Base-by-base conservation (phyloP, 2,888 invertebrate species). In the Epistrophella euchroma region DNA sequence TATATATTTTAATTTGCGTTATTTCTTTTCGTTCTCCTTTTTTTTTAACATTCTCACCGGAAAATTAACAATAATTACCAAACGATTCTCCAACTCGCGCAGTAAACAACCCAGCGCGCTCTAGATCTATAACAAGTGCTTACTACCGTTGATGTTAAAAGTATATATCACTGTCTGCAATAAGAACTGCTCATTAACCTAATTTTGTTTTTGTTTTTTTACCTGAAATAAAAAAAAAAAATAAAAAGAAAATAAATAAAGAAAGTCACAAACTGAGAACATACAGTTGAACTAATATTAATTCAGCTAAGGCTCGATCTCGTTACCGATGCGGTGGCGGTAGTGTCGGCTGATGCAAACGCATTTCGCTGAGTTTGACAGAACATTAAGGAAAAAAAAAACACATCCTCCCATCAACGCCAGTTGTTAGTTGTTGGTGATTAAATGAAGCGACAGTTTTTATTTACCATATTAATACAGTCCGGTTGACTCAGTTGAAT, bases 61-160 rank as follows among this genome's bases (percentile, higher is more conserved):
- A 62, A 71, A 71, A 78, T 78, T 78, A 71, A 55, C 62, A 62
- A 72, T 71, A 78, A 78, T 78, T 71, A 78, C 72, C 40, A 73
- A 64, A 72, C 60, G n/a, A 28, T 40, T 78, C 62, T 25, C 9
- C 32, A 32, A 47, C 17, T 47, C 6, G 45, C 6, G 45, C 22
- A 47, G 40, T 68, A 50, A 70, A 43, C 40, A 19, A 56, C 52
- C 45, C 45, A 64, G 64, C 28, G 40, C 66, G 79, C 56, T 79
- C 58, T 60, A 76, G 35, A 68, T 52, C 22, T 37, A 28, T 37
- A 68, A 25, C 50, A 37, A 68, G 68, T 68, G 35, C 50, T 47
- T 64, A 25, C 17, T 68, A n/a, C 43, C 25, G n/a, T 13, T 45
- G 11, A 13, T 28, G 22, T 50, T 43, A n/a, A 43, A 37, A 62